phyloP scores from a whole-genome alignment of 2,113 vertebrate genomes.

The Balaenoptera acutorostrata region DNA sequence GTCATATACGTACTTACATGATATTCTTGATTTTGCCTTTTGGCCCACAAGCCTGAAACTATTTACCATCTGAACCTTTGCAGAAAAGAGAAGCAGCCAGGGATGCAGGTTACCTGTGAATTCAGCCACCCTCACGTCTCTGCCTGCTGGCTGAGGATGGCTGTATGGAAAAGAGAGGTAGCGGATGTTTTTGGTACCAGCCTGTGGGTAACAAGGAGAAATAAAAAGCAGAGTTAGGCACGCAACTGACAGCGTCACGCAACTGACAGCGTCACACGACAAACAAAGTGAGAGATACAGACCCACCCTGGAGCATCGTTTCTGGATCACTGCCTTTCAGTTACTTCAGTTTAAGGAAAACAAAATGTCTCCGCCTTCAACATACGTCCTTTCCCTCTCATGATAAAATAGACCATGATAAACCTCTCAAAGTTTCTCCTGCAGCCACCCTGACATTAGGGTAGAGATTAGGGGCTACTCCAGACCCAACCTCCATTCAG shows the following conservation, averaged over 20 bases:
- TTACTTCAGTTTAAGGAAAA: background rate
- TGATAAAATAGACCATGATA: background rate
- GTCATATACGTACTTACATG: background rate
- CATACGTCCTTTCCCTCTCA: background rate
- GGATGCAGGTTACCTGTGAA: slow-evolving; percentile 73
- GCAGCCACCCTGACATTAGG: background rate
- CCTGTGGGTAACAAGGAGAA: slow-evolving; percentile 68
- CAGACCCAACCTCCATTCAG: accelerated
- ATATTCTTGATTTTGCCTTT: background rate
- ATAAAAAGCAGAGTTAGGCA: background rate
- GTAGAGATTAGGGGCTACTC: background rate
- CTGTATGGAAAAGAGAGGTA: slow-evolving; percentile 81
- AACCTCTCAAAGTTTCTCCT: background rate
- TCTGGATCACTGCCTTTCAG: background rate
- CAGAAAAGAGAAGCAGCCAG: background rate
- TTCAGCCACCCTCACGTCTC: slow-evolving; percentile 26
- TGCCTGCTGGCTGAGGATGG: background rate
- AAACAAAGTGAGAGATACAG: background rate
- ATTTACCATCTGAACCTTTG: background rate
- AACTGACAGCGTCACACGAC: accelerated
- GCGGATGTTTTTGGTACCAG: slow-evolving; percentile 53
- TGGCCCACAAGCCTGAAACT: too few species aligned
- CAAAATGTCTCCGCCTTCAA: background rate
- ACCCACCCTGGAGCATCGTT: accelerated
- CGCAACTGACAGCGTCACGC: accelerated